Conservation (phyloP, 2,113 vertebrate species). For the Petrocephalus zakoni region DNA sequence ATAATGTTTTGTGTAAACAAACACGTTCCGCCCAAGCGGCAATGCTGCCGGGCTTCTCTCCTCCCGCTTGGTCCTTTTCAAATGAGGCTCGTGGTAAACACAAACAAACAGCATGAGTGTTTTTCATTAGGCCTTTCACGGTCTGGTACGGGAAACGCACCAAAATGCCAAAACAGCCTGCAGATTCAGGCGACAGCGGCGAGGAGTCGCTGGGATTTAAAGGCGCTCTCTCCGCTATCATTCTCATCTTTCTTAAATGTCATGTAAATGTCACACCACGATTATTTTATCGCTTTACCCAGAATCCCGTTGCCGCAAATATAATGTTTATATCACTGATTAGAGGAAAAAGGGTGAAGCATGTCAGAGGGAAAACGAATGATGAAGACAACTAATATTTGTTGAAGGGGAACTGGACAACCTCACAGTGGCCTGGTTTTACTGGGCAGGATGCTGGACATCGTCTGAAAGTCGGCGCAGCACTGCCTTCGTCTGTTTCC, state of each 20-base stretch:
- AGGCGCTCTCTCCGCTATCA: conserved; percentile 10
- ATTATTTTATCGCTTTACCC: conserved; percentile 33
- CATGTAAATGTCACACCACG: conserved; percentile 36
- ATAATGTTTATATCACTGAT: conserved; percentile 37
- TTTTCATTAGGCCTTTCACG: conserved; percentile 15
- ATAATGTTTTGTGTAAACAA: conserved; percentile 17
- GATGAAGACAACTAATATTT: conserved; percentile 31
- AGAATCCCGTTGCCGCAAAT: conserved; percentile 34
- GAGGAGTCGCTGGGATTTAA: background rate
- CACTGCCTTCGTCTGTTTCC: conserved; percentile 20
- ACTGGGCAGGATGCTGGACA: conserved; percentile 31
- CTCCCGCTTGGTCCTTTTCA: conserved; percentile 7
- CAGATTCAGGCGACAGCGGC: background rate
- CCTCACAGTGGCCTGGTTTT: background rate
- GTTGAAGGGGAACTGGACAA: conserved; percentile 36
- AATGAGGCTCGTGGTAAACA: conserved; percentile 28
- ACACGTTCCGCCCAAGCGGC: background rate
- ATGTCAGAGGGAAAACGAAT: conserved; percentile 37
- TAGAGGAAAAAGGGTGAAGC: conserved; percentile 26
- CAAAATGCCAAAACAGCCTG: background rate
- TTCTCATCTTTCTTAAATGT: conserved; percentile 39
- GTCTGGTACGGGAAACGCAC: background rate
- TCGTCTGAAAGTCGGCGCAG: conserved; percentile 17
- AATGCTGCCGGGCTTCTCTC: conserved; percentile 9
- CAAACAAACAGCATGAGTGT: conserved; percentile 34